Conservation (phyloP, 2,888 invertebrate species). For the Agapetus fuscipes region DNA sequence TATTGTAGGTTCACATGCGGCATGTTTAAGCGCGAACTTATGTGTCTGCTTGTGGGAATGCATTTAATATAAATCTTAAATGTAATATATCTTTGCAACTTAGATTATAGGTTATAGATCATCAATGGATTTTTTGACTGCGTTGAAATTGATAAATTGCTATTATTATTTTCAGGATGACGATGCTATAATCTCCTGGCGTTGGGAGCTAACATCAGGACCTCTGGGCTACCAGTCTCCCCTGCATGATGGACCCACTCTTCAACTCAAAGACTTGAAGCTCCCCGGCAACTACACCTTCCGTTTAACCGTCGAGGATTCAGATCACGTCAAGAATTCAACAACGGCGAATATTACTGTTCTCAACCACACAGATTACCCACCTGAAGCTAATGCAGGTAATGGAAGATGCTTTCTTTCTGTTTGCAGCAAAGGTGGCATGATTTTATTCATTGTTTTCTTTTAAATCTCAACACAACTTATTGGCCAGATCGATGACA, state of each 20-base stretch:
- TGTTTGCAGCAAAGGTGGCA: neutral
- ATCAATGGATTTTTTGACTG: too few species aligned
- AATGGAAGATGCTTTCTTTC: conserved; percentile 16
- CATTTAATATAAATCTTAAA: too few species aligned
- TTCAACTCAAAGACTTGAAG: conserved; percentile 73
- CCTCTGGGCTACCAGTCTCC: conserved; percentile 80
- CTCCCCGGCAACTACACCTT: conserved; percentile 87
- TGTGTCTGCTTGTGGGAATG: too few species aligned
- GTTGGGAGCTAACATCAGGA: conserved; percentile 86
- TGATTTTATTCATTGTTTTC: conserved; percentile 1
- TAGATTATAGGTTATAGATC: too few species aligned
- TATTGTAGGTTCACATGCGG: too few species aligned
- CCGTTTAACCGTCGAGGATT: conserved; percentile 84
- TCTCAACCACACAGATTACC: conserved; percentile 85
- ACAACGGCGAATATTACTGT: conserved; percentile 85
- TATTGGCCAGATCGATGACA: neutral
- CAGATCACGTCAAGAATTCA: conserved; percentile 77
- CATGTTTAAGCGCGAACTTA: too few species aligned
- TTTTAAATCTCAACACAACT: neutral
- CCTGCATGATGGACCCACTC: conserved; percentile 67
- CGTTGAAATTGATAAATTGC: too few species aligned
- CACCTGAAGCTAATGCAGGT: conserved; percentile 90
- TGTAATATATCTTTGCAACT: too few species aligned
- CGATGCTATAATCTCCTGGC: conserved; percentile 76
- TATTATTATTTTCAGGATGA: conserved; percentile 67